A percentile compares a stretch with the other conserved stretches of the same genome.
phyloP scores from a whole-genome alignment of 1,140 invertebrate genomes.

The Glomeris maerens region DNA sequence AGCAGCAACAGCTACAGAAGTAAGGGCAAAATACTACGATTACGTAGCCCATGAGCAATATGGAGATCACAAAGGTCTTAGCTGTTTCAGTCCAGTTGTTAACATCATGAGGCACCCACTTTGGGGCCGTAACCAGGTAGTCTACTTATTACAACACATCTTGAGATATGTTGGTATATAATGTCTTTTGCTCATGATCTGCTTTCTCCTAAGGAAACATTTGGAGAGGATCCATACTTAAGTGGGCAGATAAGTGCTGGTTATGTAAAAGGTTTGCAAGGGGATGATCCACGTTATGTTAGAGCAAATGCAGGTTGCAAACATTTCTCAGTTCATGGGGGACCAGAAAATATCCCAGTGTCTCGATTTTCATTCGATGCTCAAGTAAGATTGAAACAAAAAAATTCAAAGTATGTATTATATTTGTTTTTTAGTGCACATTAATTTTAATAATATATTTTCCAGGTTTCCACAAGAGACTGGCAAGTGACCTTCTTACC shows the following conservation, averaged over 20 bases:
- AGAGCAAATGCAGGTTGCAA: constrained; percentile 25
- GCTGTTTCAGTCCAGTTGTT: constrained; percentile 29
- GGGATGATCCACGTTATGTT: constrained; percentile 23
- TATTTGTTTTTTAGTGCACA: neutral
- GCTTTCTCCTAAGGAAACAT: constrained; percentile 26
- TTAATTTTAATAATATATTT: neutral
- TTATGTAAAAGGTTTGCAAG: constrained; percentile 28
- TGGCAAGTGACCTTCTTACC: constrained; percentile 28
- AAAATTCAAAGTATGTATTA: no score
- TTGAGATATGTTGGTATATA: neutral
- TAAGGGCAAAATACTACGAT: constrained; percentile 25
- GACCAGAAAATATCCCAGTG: constrained; percentile 27
- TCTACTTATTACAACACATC: no score
- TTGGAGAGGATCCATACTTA: constrained; percentile 30
- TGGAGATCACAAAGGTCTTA: constrained; percentile 22
- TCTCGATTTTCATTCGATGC: constrained; percentile 26
- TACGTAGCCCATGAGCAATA: constrained; percentile 19
- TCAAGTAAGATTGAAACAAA: constrained; percentile 19
- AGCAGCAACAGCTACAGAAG: constrained; percentile 24
- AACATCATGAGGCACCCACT: constrained; percentile 29
- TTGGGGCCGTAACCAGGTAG: constrained; percentile 30
- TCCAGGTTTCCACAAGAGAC: constrained; percentile 21
- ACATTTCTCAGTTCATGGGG: constrained; percentile 27
- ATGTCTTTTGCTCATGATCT: neutral
- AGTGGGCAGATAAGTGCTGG: constrained; percentile 19